Base-by-base conservation (phyloP, 2,797 vertebrate species). In the Aulostomus chinensis region DNA sequence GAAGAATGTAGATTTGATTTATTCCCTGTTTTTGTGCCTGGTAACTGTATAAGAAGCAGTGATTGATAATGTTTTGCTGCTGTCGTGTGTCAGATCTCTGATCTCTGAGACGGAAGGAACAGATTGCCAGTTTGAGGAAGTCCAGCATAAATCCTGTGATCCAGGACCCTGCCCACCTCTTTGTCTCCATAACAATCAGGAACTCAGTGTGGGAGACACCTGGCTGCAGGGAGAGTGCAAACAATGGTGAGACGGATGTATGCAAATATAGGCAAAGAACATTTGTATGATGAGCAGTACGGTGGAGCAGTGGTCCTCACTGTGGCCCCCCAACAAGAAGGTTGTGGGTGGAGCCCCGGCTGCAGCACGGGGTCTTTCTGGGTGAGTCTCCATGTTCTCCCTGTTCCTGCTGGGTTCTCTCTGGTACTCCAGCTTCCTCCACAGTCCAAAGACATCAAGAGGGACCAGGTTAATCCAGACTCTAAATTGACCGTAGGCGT, bases 181-280 rank as follows among this genome's bases (percentile, higher is more conserved):
- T 34, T 97, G 95, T 76, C 73, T 90, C 33, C 90, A 85, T 11
- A 80, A 81, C 2, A 22, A 78, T 46, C 83, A 8, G 13, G 86
- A 91, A 12, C 77, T 77, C 20, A 28, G 24, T 1, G 80, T 96
- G 43, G 94, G 95, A 13, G 92, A 93, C 85, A 91, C 83, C 13
- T 97, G 94, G 95, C 69, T 89, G 11, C 86, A 85, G 26, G 94
- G 93, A 2, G 92, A 93, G 60, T 96, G 94, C 64, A 78, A 91
- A 80, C 92, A 91, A 58, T 96, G 94, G 95, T 97, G 66, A 90
- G 91, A 68, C 7, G 11, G 18, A 68, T 17, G n/a, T 21, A 15
- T 11, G 22, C 14, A 21, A 29, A 26, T 13, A 26, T 2, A 4
- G 8, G 4, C 12, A 5, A 11, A 11, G 5, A 26, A 13, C 12